These are phyloP conservation scores for Eulemur rubriventer DNA, from an alignment of 2,797 vertebrate genomes.

Conservation along the genomic window DNA sequence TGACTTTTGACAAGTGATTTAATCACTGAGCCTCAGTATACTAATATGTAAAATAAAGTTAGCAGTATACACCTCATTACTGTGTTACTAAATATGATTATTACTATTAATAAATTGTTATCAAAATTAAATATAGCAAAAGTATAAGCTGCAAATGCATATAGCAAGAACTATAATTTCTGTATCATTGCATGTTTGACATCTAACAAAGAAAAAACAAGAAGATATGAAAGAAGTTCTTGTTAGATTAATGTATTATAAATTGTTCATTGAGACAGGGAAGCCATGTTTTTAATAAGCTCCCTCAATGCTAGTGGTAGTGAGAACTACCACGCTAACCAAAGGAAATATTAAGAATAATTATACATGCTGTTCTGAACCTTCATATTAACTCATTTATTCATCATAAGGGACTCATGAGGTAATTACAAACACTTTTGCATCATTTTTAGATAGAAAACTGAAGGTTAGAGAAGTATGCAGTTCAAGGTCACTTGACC, in stretches of 20 bases:
- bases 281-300: neutral
- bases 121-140: neutral
- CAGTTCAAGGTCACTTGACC: neutral
- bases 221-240: neutral
- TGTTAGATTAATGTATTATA: neutral
- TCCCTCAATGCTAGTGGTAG: neutral
- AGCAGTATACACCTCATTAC: neutral
- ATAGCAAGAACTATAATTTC: neutral
- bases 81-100: neutral
- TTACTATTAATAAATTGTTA: conserved; percentile 5
- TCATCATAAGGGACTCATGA: neutral
- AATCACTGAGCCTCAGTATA: neutral
- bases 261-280: neutral
- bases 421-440: neutral
- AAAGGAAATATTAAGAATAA: neutral
- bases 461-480: neutral
- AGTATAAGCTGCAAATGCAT: neutral
- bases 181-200: neutral
- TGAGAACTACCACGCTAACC: neutral
- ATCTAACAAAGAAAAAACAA: neutral
- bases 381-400: neutral
- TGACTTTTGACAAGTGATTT: neutral
- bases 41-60: neutral
- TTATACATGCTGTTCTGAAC: neutral
- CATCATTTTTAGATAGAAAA: neutral